Conservation (phyloP, 30 jellyfish, hydroid and myxozoan species). For the Cassiopea xamachana region DNA sequence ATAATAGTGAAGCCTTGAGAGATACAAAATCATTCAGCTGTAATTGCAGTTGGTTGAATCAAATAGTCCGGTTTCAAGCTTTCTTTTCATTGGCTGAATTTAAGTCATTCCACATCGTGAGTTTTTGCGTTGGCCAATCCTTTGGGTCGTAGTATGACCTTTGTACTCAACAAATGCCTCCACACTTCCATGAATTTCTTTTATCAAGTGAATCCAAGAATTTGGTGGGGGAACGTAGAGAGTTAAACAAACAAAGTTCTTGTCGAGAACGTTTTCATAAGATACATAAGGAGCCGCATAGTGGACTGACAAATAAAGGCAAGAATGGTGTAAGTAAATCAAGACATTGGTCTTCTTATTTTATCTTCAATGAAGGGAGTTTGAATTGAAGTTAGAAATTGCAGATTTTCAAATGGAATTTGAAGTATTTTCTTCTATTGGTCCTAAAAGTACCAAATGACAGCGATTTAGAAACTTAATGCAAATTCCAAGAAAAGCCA, state of each 20-base stretch:
- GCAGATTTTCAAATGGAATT: too few relatives aligned
- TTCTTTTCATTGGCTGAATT: constrained; percentile 47
- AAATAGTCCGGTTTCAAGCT: constrained; percentile 40
- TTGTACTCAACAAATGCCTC: constrained; percentile 19
- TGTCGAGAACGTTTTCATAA: not conserved
- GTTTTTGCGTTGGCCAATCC: constrained; percentile 8
- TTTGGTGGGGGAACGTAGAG: not conserved
- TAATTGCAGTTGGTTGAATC: constrained; percentile 19
- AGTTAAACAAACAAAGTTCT: not conserved
- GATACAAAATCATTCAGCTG: not conserved
- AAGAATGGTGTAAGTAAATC: too few relatives aligned
- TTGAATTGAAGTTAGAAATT: too few relatives aligned
- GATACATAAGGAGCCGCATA: not conserved
- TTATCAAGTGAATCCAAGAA: not conserved
- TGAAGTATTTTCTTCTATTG: too few relatives aligned
- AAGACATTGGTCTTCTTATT: too few relatives aligned
- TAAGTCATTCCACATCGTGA: constrained; percentile 63
- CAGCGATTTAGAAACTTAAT: too few relatives aligned
- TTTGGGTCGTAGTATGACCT: constrained; percentile 12
- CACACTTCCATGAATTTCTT: not conserved
- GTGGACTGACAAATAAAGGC: too few relatives aligned
- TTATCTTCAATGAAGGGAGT: too few relatives aligned
- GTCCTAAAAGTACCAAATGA: too few relatives aligned
- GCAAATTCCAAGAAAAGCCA: too few relatives aligned
- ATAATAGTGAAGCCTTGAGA: not conserved